Base-by-base conservation (phyloP, 1,140 invertebrate genomes). In the Pseudomyrmex flavicornis region DNA sequence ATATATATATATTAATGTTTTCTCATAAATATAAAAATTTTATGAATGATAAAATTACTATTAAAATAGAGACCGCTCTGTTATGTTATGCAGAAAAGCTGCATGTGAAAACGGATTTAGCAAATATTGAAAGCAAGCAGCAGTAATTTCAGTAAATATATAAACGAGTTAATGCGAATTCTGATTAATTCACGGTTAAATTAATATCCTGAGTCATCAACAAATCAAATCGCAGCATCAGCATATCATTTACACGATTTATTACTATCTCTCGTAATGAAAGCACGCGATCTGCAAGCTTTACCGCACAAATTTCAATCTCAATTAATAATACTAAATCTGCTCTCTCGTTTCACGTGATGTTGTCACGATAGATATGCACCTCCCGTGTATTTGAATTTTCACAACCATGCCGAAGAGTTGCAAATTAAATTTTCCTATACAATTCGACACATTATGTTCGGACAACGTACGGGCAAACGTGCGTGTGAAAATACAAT, bases 101-200 rank as follows among this genome's bases (percentile, higher is more conserved):
- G 17, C 9, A 44, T 79, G 12, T 15, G 15, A 58, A 58, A 61
- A 58, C 4, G 52, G 17, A 72, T 80, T 80, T 59, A 50, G n/a
- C 44, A 61, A 61, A 80, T 72, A 80, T 59, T 13, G 48, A 59
- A 72, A 72, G 54, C 54, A 54, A 17, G 20, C 66, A 61, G 7
- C n/a, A 12, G n/a, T 79, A 80, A 80, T 72, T 80, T 70, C 65
- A 70, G 54, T n/a, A 46, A 72, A 72, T 80, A 72, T 80, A 35
- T 35, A 80, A 80, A 80, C 22, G 20, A 72, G 65, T 61, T 80
- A 72, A 80, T 72, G 58, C 76, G 46, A 56, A 80, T 80, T 46
- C 46, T 61, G 54, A 80, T 80, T 80, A 80, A 80, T 80, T 80
- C 66, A 79, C 72, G 76, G 65, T 80, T 72, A 61, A 70, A 80